Conservation (phyloP, 2,797 vertebrate genomes). For the Echiichthys vipera region DNA sequence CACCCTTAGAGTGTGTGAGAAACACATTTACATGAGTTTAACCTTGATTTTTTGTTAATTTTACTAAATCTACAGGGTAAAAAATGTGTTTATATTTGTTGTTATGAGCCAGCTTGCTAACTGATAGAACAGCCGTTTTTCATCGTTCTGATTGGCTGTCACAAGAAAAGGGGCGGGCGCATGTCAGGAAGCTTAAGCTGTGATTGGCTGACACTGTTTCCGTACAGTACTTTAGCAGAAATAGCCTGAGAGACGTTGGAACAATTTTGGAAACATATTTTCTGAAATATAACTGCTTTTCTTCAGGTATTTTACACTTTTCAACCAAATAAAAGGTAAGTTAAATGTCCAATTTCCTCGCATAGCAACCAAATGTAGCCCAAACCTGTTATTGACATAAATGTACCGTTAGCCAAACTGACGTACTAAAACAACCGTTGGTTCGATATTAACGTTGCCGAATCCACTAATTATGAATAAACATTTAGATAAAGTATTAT, state of each 20-base stretch:
- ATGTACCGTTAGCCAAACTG: neutral
- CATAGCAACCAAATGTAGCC: accelerated
- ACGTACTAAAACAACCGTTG: no score
- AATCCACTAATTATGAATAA: neutral
- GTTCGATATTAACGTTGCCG: neutral
- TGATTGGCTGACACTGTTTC: slow-evolving; percentile 58
- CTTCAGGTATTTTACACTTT: neutral
- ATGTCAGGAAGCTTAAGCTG: accelerated
- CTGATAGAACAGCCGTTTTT: slow-evolving; percentile 40
- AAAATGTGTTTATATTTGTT: accelerated
- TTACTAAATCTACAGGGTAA: accelerated
- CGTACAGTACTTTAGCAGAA: neutral
- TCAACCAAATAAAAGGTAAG: slow-evolving; percentile 43
- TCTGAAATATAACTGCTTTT: accelerated
- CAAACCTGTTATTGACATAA: accelerated
- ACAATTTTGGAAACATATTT: neutral
- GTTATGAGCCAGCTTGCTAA: accelerated
- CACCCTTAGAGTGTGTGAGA: accelerated
- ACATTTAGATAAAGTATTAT: accelerated
- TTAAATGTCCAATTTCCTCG: neutral
- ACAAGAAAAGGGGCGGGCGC: neutral
- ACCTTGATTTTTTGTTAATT: accelerated
- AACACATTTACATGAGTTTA: accelerated
- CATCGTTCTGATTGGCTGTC: slow-evolving; percentile 63
- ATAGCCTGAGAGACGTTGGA: accelerated